A percentile compares a stretch with the other conserved stretches of the same genome.
These are phyloP conservation scores for Salvelinus namaycush DNA, from an alignment of 2,113 vertebrate genomes.

Conservation along the genomic window DNA sequence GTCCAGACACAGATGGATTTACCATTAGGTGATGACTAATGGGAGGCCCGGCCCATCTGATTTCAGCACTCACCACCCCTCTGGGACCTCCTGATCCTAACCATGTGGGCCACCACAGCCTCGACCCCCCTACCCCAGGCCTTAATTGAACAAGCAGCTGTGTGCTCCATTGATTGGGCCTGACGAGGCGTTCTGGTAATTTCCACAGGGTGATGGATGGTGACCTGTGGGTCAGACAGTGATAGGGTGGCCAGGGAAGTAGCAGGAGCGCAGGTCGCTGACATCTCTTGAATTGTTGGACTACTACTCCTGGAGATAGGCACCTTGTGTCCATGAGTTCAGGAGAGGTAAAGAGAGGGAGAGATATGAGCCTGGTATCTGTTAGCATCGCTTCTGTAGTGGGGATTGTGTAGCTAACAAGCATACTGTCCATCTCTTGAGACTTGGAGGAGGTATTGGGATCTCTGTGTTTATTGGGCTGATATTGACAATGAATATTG, in stretches of 20 bases:
- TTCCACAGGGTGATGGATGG: conserved; percentile 62
- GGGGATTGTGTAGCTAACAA: neutral
- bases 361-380: conserved; percentile 30
- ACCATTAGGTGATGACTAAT: conserved; percentile 74
- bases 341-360: conserved; percentile 26
- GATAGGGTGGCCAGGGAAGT: conserved; percentile 18
- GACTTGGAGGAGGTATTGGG: neutral
- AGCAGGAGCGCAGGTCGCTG: conserved; percentile 22
- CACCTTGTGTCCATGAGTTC: conserved; percentile 47
- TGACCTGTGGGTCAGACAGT: conserved; percentile 62
- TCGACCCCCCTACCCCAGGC: conserved; percentile 29
- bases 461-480: conserved; percentile 12
- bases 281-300: conserved; percentile 60
- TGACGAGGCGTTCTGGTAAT: conserved; percentile 64
- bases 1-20: conserved; percentile 67
- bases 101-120: conserved; percentile 25
- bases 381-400: conserved; percentile 1
- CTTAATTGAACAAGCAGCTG: conserved; percentile 62
- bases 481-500: conserved; percentile 31
- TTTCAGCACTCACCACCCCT: conserved; percentile 69
- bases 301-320: conserved; percentile 18
- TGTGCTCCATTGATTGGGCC: conserved; percentile 65
- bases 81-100: conserved; percentile 37
- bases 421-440: neutral
- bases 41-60: conserved; percentile 61